These are phyloP conservation scores for Sebastes itinus DNA, from an alignment of 2,797 vertebrate species.

Conservation along the genomic window DNA sequence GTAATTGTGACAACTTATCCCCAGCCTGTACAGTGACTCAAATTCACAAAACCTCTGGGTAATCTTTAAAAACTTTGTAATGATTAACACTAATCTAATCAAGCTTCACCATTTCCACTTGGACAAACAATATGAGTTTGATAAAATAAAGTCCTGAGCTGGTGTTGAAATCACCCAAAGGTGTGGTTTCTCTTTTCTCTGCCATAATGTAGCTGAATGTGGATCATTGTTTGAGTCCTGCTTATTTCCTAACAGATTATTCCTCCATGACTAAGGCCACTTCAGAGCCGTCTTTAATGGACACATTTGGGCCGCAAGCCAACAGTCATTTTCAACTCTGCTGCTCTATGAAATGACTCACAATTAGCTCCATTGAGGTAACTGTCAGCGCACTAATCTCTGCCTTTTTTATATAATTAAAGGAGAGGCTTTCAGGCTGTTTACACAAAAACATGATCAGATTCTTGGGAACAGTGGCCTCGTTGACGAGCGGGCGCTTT, in stretches of 20 bases:
- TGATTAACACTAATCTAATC: slow-evolving; percentile 32
- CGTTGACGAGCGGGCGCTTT: slow-evolving; percentile 45
- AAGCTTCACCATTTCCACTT: background rate
- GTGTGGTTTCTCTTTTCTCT: slow-evolving; percentile 27
- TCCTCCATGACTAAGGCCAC: slow-evolving; percentile 39
- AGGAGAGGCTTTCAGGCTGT: slow-evolving; percentile 64
- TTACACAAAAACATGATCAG: slow-evolving; percentile 67
- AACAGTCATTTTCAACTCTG: slow-evolving; percentile 57
- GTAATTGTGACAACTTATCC: background rate
- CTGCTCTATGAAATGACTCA: slow-evolving; percentile 67
- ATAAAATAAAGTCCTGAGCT: slow-evolving; percentile 4
- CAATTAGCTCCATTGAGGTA: slow-evolving; percentile 60
- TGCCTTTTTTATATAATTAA: slow-evolving; percentile 52
- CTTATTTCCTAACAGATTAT: slow-evolving; percentile 18
- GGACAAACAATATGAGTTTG: slow-evolving; percentile 18
- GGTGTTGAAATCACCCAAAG: background rate
- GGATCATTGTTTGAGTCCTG: slow-evolving; percentile 32
- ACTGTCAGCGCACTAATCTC: slow-evolving; percentile 68
- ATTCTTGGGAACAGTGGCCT: slow-evolving; percentile 47
- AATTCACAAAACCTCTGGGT: background rate
- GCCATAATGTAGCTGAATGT: background rate
- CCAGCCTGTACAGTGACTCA: background rate
- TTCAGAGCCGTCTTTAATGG: slow-evolving; percentile 57
- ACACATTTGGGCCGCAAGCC: slow-evolving; percentile 53
- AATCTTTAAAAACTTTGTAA: background rate